Evolutionary conservation across 2,113 vertebrate genomes (phyloP), one percentile per base, ranked within the genome.

Genomic region (Progne subis): DNA sequence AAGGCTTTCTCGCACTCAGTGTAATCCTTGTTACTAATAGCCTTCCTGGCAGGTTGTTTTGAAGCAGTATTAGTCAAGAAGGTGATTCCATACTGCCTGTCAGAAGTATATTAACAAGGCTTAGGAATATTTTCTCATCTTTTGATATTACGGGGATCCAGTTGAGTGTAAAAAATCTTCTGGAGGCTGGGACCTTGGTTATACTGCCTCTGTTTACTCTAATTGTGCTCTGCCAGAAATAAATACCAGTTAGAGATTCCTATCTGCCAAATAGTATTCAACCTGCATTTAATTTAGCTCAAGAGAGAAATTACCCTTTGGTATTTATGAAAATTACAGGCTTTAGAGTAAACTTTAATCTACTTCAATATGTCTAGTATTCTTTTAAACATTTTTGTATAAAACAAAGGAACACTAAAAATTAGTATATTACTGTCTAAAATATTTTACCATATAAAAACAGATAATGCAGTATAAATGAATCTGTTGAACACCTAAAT

Each of bases 1-100:
- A 47, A 76, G 93, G 26, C 69, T 92, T 93, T 88, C 91, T 87
- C 82, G 61, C 92, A 95, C 87, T 80, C 92, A 87, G 44, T 72
- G 79, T 97, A 96, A 96, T 96, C 97, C 97, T 94, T 95, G 94
- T 87, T 92, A 55, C 70, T 95, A 95, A 97, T 91, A 93, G 92
- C 82, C 80, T 95, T 94, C 86, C 79, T 96, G 89, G 85, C 95
- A 97, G 74, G 44, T 78, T 92, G 65, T 87, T 96, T 86, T 95
- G 93, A 97, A 96, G 69, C 52, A 91, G 64, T 83, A 26, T 94
- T 96, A 96, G 84, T 93, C 63, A 96, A 92, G 91, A 93, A 83
- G 89, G 86, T 82, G 75, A 94, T 95, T 75, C 50, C 91, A 49
- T 79, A 79, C 83, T 95, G 61, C 37, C 78, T 90, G 69, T 92